These are phyloP conservation scores for Zele albiditarsus DNA, from an alignment of 2,888 invertebrate genomes.

Conservation along the genomic window DNA sequence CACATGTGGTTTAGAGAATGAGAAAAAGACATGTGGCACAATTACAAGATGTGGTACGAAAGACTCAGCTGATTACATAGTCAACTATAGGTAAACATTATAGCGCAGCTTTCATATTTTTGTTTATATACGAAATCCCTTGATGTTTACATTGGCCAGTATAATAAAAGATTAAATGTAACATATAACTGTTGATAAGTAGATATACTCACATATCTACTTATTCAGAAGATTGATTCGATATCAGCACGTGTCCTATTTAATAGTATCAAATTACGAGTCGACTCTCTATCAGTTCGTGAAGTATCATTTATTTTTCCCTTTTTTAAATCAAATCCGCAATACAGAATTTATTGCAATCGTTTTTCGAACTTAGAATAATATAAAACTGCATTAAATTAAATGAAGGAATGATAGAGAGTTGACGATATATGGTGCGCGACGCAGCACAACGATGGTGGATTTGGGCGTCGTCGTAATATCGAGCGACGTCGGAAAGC, in stretches of 20 bases:
- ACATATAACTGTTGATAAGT: no score
- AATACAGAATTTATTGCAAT: no score
- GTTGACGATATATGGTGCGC: slow-evolving; percentile 4
- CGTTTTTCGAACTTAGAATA: no score
- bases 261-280: neutral
- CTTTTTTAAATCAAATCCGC: no score
- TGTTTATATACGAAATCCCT: neutral
- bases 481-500: slow-evolving; percentile 69
- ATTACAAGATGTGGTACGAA: neutral
- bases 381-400: neutral
- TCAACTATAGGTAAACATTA: neutral
- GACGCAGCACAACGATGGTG: slow-evolving; percentile 56
- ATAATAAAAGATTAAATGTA: no score
- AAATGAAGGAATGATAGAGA: neutral
- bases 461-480: slow-evolving; percentile 71
- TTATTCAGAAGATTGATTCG: neutral
- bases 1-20: neutral
- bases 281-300: no score
- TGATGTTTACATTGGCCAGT: neutral
- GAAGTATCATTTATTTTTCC: no score
- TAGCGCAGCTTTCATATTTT: neutral
- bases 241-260: neutral
- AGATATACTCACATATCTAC: neutral
- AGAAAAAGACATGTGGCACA: neutral
- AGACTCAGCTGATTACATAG: neutral